A percentile compares a stretch with the other conserved stretches of the same genome.
These are phyloP conservation scores for Palythoa grandis DNA, from an alignment of 92 coral and sea anemone species.

Conservation along the genomic window DNA sequence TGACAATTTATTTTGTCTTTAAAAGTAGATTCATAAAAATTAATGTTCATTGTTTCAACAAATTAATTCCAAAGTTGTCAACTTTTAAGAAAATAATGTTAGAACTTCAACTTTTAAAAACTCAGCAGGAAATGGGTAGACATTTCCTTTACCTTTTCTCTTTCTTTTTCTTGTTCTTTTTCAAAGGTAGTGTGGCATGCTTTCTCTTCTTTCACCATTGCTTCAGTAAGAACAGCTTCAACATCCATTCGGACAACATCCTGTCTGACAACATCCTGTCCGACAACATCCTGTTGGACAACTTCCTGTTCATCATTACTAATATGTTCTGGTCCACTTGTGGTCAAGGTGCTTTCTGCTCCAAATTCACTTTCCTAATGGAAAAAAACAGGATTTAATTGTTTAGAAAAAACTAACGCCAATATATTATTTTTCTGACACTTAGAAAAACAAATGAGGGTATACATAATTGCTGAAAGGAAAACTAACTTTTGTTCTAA, in stretches of 20 bases:
- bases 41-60: too few relatives aligned
- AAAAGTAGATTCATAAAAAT: too few relatives aligned
- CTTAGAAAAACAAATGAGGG: not conserved
- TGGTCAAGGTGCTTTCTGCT: too few relatives aligned
- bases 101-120: not conserved
- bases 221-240: slow-evolving; percentile 46
- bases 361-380: not conserved
- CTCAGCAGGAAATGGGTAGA: not conserved
- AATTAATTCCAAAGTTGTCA: too few relatives aligned
- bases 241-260: slow-evolving; percentile 11
- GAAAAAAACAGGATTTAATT: not conserved
- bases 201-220: slow-evolving; percentile 78
- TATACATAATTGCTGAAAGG: too few relatives aligned
- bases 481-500: too few relatives aligned
- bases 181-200: slow-evolving; percentile 51
- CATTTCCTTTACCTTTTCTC: slow-evolving; percentile 13
- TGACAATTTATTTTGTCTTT: too few relatives aligned
- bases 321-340: not conserved
- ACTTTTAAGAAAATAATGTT: too few relatives aligned
- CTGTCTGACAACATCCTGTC: not conserved
- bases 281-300: not conserved
- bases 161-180: slow-evolving; percentile 21
- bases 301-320: too few relatives aligned
- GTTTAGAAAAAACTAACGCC: not conserved
- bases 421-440: not conserved